Percentiles rank a stretch among this genome's conserved stretches.
phyloP scores from a whole-genome alignment of 2,888 invertebrate species.

The Caenorhabditis japonica region DNA sequence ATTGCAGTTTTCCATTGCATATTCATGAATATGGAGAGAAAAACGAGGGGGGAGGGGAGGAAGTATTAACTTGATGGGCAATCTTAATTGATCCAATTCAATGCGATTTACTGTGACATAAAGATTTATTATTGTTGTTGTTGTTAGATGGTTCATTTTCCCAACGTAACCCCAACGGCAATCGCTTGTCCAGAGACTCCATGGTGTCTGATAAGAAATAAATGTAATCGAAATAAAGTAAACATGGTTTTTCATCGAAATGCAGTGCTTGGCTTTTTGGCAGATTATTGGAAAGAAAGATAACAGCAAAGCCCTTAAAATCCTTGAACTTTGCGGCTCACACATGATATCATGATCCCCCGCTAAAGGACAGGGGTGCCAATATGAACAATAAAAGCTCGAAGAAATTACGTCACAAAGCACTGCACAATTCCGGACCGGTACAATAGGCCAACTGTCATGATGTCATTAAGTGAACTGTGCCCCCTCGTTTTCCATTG shows the following conservation, averaged over 20 bases:
- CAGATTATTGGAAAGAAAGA: too few species aligned
- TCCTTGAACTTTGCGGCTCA: not conserved
- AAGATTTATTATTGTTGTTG: too few species aligned
- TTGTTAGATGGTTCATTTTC: constrained; percentile 37
- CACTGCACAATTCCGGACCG: not conserved
- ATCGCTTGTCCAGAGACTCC: too few species aligned
- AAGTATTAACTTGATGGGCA: constrained; percentile 32
- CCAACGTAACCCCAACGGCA: constrained; percentile 16
- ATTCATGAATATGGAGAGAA: too few species aligned
- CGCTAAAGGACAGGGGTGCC: constrained; percentile 2
- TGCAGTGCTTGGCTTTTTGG: not conserved
- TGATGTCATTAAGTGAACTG: constrained; percentile 31
- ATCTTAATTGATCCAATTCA: too few species aligned
- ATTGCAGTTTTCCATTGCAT: too few species aligned
- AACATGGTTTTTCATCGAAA: constrained; percentile 23
- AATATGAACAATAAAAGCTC: too few species aligned
- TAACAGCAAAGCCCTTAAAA: too few species aligned
- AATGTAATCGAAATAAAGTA: constrained; percentile 1
- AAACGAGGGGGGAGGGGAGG: constrained; percentile 19
- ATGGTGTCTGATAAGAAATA: constrained; percentile 27
- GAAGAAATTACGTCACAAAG: too few species aligned
- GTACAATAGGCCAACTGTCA: constrained; percentile 29
- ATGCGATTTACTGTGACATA: constrained; percentile 14
- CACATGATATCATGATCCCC: constrained; percentile 1
- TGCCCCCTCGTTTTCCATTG: too few species aligned